phyloP scores from a whole-genome alignment of 2,797 vertebrate genomes.

The Scolopax bukidnonensis region DNA sequence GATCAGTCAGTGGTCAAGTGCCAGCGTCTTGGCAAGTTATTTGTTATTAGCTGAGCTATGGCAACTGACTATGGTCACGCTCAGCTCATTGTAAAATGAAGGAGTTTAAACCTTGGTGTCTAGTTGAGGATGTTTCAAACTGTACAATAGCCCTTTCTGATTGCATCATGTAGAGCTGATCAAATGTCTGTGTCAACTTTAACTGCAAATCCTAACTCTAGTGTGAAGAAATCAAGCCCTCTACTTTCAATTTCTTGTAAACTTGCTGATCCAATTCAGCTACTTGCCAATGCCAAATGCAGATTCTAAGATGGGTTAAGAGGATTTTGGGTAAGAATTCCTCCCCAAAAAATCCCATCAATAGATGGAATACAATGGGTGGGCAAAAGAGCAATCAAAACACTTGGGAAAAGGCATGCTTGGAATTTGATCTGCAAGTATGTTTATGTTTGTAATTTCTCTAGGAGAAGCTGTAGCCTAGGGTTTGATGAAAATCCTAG shows the following conservation, averaged over 20 bases:
- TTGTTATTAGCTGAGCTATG: neutral
- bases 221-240: neutral
- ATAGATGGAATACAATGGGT: neutral
- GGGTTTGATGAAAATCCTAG: neutral
- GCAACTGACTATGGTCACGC: neutral
- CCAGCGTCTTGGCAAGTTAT: neutral
- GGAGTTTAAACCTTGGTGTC: neutral
- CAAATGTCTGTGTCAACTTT: neutral
- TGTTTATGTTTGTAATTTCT: neutral
- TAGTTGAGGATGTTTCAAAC: neutral
- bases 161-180: accelerated
- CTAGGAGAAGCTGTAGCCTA: neutral
- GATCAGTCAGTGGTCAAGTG: neutral
- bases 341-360: neutral
- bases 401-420: neutral
- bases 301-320: neutral
- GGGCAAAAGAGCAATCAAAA: neutral
- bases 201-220: neutral
- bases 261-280: neutral
- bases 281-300: neutral
- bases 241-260: neutral
- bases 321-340: neutral
- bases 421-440: neutral
- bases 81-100: neutral
- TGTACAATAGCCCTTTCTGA: neutral